A percentile compares a stretch with the other conserved stretches of the same genome.
Conservation (phyloP, 1,140 invertebrate genomes). For the Lucilia cuprina region DNA sequence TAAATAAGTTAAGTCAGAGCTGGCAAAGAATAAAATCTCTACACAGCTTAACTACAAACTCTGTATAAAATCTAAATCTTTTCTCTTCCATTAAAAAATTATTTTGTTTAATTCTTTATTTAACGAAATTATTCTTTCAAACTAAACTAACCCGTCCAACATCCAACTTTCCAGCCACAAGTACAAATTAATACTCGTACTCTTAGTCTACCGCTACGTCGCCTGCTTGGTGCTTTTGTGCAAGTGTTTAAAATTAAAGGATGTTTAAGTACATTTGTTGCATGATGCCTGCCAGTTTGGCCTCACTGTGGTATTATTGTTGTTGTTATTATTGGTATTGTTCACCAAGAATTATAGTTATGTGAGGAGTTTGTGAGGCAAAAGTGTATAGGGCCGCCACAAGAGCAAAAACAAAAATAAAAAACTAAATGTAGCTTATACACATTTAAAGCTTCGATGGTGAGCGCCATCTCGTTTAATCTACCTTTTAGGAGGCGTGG, state of each 20-base stretch:
- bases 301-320: not conserved
- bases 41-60: no score
- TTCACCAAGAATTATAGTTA: not conserved
- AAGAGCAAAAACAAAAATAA: not conserved
- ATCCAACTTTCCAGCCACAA: not conserved
- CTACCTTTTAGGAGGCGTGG: constrained; percentile 61
- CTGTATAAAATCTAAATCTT: no score
- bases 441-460: constrained; percentile 47
- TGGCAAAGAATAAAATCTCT: not conserved
- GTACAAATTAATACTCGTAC: not conserved
- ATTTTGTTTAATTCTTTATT: no score
- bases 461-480: constrained; percentile 63
- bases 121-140: not conserved
- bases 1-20: not conserved
- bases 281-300: not conserved
- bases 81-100: no score
- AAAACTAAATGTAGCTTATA: not conserved
- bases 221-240: not conserved
- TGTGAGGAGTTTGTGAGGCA: not conserved
- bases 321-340: not conserved
- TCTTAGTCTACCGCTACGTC: not conserved
- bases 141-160: not conserved
- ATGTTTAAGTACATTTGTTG: not conserved
- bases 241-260: not conserved
- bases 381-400: not conserved